phyloP scores from a whole-genome alignment of 2,888 invertebrate species.

The Pheosia tremula region DNA sequence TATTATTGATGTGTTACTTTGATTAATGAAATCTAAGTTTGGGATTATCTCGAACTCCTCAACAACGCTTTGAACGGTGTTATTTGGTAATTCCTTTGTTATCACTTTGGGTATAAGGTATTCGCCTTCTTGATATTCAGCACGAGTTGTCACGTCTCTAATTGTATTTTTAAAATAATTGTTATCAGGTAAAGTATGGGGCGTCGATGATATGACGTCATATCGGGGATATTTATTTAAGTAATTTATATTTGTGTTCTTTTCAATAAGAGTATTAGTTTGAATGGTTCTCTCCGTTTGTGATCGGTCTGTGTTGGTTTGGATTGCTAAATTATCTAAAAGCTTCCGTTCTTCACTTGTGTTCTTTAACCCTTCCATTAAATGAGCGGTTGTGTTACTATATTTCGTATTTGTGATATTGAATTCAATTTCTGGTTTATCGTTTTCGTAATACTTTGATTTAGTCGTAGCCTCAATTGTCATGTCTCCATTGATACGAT shows the following conservation, averaged over 20 bases:
- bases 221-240: not conserved
- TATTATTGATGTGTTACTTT: not conserved
- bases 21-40: conserved; percentile 40
- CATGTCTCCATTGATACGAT: not conserved
- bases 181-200: not conserved
- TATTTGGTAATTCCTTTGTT: conserved; percentile 47
- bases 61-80: conserved; percentile 38
- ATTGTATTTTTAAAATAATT: conserved; percentile 2
- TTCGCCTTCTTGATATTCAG: conserved; percentile 33
- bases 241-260: not conserved
- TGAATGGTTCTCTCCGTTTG: not conserved
- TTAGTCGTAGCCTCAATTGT: not conserved
- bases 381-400: not conserved
- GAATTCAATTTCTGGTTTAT: not conserved
- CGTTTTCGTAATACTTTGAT: not conserved
- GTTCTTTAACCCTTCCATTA: not conserved
- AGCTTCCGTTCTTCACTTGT: not conserved
- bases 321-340: not conserved
- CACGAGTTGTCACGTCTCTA: conserved; percentile 11
- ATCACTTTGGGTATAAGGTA: conserved; percentile 43
- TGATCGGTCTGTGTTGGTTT: not conserved
- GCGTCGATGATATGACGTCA: not conserved
- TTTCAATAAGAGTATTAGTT: not conserved
- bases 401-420: not conserved
- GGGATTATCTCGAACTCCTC: conserved; percentile 44